phyloP scores from a whole-genome alignment of 1,140 invertebrate genomes.

The Atta texana region DNA sequence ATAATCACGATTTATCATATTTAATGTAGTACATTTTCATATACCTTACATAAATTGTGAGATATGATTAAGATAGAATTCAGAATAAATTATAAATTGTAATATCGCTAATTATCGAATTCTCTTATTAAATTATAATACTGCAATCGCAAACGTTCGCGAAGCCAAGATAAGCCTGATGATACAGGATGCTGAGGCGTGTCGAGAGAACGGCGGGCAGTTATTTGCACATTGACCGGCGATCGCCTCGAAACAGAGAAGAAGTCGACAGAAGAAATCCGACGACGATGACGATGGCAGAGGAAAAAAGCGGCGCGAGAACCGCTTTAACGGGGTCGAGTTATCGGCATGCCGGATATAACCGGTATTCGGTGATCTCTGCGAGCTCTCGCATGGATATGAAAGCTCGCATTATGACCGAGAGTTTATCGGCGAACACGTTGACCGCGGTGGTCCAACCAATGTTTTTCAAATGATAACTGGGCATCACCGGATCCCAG shows the following conservation, averaged over 20 bases:
- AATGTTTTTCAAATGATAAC: conserved; percentile 82
- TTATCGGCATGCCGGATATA: conserved; percentile 81
- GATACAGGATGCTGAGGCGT: background rate
- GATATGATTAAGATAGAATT: background rate
- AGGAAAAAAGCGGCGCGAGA: conserved; percentile 63
- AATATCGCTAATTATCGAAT: conserved; percentile 1
- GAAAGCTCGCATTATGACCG: conserved; percentile 75
- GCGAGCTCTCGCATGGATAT: conserved; percentile 65
- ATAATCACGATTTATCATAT: background rate
- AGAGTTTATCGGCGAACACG: conserved; percentile 77
- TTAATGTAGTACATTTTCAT: background rate
- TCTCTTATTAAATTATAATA: conserved; percentile 8
- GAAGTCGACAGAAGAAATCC: conserved; percentile 59
- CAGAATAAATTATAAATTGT: background rate
- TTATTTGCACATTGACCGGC: conserved; percentile 69
- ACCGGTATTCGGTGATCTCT: conserved; percentile 76
- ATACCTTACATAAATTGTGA: background rate
- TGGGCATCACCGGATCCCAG: conserved; percentile 80
- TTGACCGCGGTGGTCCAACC: conserved; percentile 76
- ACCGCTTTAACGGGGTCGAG: conserved; percentile 80
- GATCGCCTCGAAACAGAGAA: conserved; percentile 48
- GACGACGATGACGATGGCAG: conserved; percentile 46
- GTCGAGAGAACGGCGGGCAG: conserved; percentile 3
- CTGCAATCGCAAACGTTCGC: conserved; percentile 23
- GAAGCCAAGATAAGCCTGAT: conserved; percentile 17